A percentile compares a stretch with the other conserved stretches of the same genome.
phyloP scores from a whole-genome alignment of 2,797 vertebrate species.

The Hyperoplus immaculatus region DNA sequence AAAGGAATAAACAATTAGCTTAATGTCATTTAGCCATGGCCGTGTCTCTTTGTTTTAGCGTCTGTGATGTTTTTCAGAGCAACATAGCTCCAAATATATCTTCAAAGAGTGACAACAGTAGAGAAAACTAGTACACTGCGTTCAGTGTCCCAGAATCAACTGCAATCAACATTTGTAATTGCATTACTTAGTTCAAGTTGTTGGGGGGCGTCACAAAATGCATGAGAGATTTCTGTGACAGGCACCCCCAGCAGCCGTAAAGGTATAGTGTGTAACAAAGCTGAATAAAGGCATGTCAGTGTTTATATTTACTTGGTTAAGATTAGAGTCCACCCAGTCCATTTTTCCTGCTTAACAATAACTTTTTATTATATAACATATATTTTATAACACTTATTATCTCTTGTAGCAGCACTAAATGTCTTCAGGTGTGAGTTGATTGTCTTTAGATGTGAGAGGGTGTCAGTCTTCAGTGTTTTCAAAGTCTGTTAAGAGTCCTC shows the following conservation, averaged over 20 bases:
- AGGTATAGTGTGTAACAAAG: too few relatives aligned
- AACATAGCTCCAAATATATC: slow-evolving; percentile 40
- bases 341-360: too few relatives aligned
- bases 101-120: slow-evolving; percentile 10
- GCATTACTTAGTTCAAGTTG: slow-evolving; percentile 21
- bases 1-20: slow-evolving; percentile 69
- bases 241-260: neutral
- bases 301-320: too few relatives aligned
- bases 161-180: slow-evolving; percentile 34
- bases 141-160: slow-evolving; percentile 12
- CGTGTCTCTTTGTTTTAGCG: slow-evolving; percentile 39
- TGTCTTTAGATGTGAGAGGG: too few relatives aligned
- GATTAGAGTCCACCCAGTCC: too few relatives aligned
- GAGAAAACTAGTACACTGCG: neutral
- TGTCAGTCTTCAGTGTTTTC: too few relatives aligned
- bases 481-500: too few relatives aligned
- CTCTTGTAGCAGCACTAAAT: too few relatives aligned
- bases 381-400: too few relatives aligned
- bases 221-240: neutral
- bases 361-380: too few relatives aligned
- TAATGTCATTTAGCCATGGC: slow-evolving; percentile 60
- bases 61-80: slow-evolving; percentile 36
- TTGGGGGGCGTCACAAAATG: neutral
- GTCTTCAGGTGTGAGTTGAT: too few relatives aligned
- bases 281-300: too few relatives aligned